Evolutionary conservation across 1,140 invertebrate genomes (phyloP).

Genomic region (Bombus breviceps): DNA sequence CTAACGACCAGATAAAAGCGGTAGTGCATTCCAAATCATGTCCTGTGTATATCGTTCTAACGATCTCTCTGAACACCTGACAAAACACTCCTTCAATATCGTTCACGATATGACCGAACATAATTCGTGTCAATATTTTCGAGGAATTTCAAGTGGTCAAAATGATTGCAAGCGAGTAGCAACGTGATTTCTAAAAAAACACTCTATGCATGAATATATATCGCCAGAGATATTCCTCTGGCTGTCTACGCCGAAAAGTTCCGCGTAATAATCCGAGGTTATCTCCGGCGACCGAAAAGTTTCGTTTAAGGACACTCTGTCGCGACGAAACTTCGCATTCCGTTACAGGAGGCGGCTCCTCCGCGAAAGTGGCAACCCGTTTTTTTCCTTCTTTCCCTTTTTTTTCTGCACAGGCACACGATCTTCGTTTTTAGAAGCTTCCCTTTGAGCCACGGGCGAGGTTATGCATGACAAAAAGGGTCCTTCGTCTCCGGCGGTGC

Average conservation of each 20-base stretch:
- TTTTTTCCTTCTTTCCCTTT: neutral
- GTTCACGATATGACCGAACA: neutral
- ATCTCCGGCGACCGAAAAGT: constrained; percentile 18
- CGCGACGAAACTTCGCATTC: constrained; percentile 30
- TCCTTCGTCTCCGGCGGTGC: neutral
- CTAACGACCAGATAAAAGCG: constrained; percentile 19
- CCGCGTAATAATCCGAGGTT: constrained; percentile 21
- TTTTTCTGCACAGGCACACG: neutral
- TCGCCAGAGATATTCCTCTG: neutral
- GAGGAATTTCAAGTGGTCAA: neutral
- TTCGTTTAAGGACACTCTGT: constrained; percentile 18
- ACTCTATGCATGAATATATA: constrained; percentile 1
- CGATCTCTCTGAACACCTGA: constrained; percentile 6
- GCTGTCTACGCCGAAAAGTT: neutral
- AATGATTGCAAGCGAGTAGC: neutral
- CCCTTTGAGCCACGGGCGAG: constrained; percentile 8
- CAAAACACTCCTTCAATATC: constrained; percentile 20
- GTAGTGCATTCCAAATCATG: neutral
- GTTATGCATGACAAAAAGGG: constrained; percentile 40
- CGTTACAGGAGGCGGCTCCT: constrained; percentile 9
- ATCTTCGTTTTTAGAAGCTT: constrained; percentile 27
- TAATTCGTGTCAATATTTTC: constrained; percentile 9
- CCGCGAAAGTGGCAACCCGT: constrained; percentile 9
- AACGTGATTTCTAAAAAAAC: neutral
- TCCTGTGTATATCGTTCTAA: neutral